Evolutionary conservation across 2,888 invertebrate species (phyloP).

Genomic region (Latrodectus hesperus): DNA sequence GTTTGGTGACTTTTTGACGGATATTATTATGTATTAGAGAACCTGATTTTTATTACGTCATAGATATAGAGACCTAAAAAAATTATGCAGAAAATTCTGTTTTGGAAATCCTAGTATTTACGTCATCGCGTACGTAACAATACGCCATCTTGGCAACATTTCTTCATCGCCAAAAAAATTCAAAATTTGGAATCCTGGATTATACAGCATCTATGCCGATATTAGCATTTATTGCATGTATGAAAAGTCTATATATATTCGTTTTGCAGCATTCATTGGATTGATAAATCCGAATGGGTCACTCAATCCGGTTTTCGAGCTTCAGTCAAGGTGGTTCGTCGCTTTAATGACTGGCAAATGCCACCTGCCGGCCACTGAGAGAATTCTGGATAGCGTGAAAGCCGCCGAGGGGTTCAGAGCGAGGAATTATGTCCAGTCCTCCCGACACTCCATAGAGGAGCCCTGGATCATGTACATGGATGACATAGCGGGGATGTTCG

Average conservation of each 20-base stretch:
- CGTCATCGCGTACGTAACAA: too few relatives aligned
- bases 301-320: conserved; percentile 89
- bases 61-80: too few relatives aligned
- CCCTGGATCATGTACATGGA: conserved; percentile 75
- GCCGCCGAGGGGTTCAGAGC: conserved; percentile 71
- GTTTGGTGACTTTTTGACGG: neutral
- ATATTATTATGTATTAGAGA: neutral
- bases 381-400: conserved; percentile 74
- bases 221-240: neutral
- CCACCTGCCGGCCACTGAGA: conserved; percentile 73
- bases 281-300: conserved; percentile 85
- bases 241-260: neutral
- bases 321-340: conserved; percentile 80
- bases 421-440: conserved; percentile 64
- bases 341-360: conserved; percentile 78
- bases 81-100: too few relatives aligned
- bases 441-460: conserved; percentile 69
- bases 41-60: neutral
- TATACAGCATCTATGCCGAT: neutral
- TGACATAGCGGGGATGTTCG: conserved; percentile 75
- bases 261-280: conserved; percentile 81
- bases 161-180: too few relatives aligned
- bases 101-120: too few relatives aligned
- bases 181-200: too few relatives aligned
- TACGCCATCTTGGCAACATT: too few relatives aligned